These are phyloP conservation scores for Engystomops pustulosus DNA, from an alignment of 2,113 vertebrate genomes.

Conservation along the genomic window DNA sequence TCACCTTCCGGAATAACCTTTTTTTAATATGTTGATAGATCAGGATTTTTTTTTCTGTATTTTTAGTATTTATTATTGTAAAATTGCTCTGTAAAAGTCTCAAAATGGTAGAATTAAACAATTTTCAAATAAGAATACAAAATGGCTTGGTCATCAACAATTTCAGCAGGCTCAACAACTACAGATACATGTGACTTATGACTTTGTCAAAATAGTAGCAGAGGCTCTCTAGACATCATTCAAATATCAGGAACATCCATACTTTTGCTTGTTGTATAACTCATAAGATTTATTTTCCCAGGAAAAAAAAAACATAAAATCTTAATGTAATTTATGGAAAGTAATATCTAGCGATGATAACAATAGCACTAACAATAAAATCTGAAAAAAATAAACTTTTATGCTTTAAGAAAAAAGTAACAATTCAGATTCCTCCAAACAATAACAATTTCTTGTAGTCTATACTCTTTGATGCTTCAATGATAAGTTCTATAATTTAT, in stretches of 20 bases:
- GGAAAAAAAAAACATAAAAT: neutral
- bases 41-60: too few relatives aligned
- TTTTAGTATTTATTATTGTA: too few relatives aligned
- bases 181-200: too few relatives aligned
- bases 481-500: constrained; percentile 43
- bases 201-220: too few relatives aligned
- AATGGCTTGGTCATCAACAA: too few relatives aligned
- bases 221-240: too few relatives aligned
- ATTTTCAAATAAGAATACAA: too few relatives aligned
- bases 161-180: too few relatives aligned
- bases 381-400: neutral
- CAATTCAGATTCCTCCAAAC: constrained; percentile 25
- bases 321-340: neutral
- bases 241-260: neutral
- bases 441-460: constrained; percentile 2
- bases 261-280: neutral
- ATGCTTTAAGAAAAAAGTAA: constrained; percentile 22
- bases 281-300: neutral
- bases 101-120: too few relatives aligned
- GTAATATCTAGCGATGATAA: neutral
- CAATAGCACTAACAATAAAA: neutral
- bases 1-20: too few relatives aligned
- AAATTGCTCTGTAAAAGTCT: too few relatives aligned
- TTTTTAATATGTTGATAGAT: too few relatives aligned
- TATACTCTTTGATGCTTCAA: constrained; percentile 8